A percentile compares a stretch with the other conserved stretches of the same genome.
phyloP scores from a whole-genome alignment of 2,888 invertebrate species.

The Campoplex capitator region DNA sequence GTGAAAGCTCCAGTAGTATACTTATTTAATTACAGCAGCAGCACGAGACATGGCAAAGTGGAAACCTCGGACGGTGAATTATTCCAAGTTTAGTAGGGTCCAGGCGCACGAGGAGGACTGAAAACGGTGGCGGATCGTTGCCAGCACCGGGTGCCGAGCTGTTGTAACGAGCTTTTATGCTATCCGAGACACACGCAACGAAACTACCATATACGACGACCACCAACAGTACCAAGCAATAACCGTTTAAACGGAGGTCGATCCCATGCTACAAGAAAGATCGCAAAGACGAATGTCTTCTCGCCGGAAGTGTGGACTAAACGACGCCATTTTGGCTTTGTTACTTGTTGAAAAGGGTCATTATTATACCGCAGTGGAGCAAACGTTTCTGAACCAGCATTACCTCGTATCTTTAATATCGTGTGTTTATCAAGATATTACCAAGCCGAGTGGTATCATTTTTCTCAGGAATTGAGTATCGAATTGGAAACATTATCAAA shows the following conservation, averaged over 20 bases:
- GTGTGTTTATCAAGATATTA: not conserved
- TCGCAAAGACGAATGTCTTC: constrained; percentile 42
- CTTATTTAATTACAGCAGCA: constrained; percentile 60
- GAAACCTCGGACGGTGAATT: constrained; percentile 54
- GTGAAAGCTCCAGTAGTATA: constrained; percentile 40
- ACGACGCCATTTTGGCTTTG: constrained; percentile 53
- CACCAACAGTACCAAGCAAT: constrained; percentile 44
- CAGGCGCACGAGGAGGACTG: constrained; percentile 3
- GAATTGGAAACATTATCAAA: not conserved
- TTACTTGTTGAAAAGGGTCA: constrained; percentile 40
- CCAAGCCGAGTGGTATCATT: not conserved
- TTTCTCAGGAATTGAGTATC: not conserved
- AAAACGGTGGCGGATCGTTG: constrained; percentile 52
- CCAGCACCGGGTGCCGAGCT: constrained; percentile 58
- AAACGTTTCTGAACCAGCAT: not conserved
- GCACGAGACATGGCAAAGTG: constrained; percentile 34
- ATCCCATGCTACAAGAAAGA: constrained; percentile 54
- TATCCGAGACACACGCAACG: constrained; percentile 49
- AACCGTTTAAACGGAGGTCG: constrained; percentile 38
- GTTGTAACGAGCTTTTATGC: constrained; percentile 54
- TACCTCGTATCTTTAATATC: not conserved
- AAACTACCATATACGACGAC: constrained; percentile 24
- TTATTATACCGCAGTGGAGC: not conserved
- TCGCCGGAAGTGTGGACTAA: constrained; percentile 51
- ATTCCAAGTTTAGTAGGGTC: constrained; percentile 53